A percentile compares a stretch with the other conserved stretches of the same genome.
Conservation (phyloP, 2,797 vertebrate genomes). For the Gobionotothen gibberifrons region DNA sequence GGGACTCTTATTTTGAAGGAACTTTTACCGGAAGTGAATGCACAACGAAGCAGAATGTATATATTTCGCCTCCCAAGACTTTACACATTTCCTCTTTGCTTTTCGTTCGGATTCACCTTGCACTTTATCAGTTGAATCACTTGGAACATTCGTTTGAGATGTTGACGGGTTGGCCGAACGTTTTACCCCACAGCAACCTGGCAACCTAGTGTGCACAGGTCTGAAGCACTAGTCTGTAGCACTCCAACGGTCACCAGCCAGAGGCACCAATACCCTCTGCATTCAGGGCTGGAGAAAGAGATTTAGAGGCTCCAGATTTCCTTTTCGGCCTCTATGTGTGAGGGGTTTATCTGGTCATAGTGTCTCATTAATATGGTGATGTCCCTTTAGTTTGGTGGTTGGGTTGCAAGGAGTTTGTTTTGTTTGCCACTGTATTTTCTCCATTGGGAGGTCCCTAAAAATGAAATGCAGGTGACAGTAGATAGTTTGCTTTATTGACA, state of each 20-base stretch:
- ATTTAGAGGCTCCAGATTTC: background rate
- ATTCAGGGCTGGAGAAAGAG: background rate
- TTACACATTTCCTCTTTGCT: too few species aligned
- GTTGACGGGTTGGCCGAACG: too few species aligned
- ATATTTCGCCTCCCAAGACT: too few species aligned
- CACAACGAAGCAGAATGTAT: too few species aligned
- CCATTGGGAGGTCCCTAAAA: background rate
- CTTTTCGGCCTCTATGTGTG: background rate
- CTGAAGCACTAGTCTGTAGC: background rate
- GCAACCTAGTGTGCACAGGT: constrained; percentile 7
- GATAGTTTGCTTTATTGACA: too few species aligned
- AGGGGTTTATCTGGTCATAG: background rate
- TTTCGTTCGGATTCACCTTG: too few species aligned
- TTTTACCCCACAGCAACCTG: too few species aligned
- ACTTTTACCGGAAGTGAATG: too few species aligned
- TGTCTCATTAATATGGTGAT: background rate
- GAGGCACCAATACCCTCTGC: constrained; percentile 5
- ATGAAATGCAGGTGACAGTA: background rate
- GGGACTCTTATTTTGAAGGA: too few species aligned
- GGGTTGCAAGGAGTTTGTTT: too few species aligned
- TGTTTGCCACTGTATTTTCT: background rate
- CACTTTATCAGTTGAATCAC: too few species aligned
- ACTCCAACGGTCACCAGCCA: background rate
- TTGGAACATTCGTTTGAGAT: too few species aligned
- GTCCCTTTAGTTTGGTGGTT: background rate